A percentile compares a stretch with the other conserved stretches of the same genome.
Conservation (phyloP, 2,113 vertebrate genomes). For the Siniperca chuatsi region DNA sequence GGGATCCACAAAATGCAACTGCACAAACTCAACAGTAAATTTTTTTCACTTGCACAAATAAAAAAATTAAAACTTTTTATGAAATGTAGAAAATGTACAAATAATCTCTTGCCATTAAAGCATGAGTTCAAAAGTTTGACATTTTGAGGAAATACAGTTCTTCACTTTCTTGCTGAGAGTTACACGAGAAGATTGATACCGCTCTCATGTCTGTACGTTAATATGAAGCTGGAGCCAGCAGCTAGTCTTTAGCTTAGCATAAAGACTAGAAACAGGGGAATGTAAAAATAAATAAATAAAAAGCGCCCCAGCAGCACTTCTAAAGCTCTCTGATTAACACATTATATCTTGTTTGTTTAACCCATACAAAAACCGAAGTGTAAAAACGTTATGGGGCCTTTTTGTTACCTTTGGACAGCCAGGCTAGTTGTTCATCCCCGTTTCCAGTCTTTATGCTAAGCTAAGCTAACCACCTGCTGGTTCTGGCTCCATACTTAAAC, state of each 20-base stretch:
- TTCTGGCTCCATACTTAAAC: background rate
- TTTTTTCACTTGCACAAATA: background rate
- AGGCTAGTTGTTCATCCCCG: too few relatives aligned
- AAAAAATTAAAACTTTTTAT: background rate
- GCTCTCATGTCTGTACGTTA: background rate
- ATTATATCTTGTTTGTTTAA: too few relatives aligned
- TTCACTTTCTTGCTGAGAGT: background rate
- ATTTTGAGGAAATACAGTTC: background rate
- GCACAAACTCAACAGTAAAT: background rate
- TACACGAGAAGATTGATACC: background rate
- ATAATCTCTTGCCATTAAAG: background rate
- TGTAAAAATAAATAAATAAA: too few relatives aligned
- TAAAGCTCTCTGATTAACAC: too few relatives aligned
- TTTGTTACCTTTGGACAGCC: too few relatives aligned
- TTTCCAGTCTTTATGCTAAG: background rate
- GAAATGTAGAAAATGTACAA: background rate
- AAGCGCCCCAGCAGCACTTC: too few relatives aligned
- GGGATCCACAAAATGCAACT: background rate
- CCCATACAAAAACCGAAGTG: too few relatives aligned
- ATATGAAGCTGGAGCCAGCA: background rate
- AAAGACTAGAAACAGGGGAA: background rate
- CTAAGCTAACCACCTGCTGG: background rate
- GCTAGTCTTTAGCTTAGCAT: conserved; percentile 1
- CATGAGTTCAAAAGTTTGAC: background rate
- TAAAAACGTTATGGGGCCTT: too few relatives aligned